Evolutionary conservation across 2,113 vertebrate species (phyloP), one percentile per base, ranked within the genome.

Genomic region (Perca fluviatilis): DNA sequence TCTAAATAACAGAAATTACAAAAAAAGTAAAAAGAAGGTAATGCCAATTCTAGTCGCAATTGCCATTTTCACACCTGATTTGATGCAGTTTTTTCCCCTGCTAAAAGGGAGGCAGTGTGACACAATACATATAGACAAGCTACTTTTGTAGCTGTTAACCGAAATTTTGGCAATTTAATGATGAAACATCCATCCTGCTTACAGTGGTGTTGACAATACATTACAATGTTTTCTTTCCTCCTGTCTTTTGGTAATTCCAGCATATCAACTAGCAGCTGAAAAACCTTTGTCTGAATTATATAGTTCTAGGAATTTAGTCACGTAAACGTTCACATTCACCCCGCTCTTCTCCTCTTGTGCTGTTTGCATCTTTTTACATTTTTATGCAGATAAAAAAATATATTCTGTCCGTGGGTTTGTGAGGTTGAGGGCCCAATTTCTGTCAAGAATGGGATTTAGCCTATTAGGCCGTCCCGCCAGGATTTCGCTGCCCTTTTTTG

Each of bases 181-280:
- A 67, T 46, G 43, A 66, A 61, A 67, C 53, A 61, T 64, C 13
- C n/a, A 43, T 27, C 40, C 27, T 64, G 12, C 27, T 53, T 15
- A 5, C n/a, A 30, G 43, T 66, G n/a, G 43, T 66, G n/a, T 60
- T 67, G 15, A 74, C 53, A n/a, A 18, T 51, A n/a, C 21, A 73
- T 58, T 50, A 56, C 18, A 14, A 1, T 19, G 12, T 62, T 43
- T 21, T 50, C 40, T 47, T 49, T 16, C 15, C 27, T 51, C 6
- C 6, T 51, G 15, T 53, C 15, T 43, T 43, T 47, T 21, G 23
- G 23, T 56, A 76, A 46, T 21, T 66, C 19, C 19, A 23, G 10
- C 3, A 27, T 21, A 33, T 65, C 33, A 66, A n/a, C n/a, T 10
- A 50, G 27, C 9, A 50, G 21, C 25, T 25, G 40, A 47, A 50